These are phyloP conservation scores for Cantharis nigra DNA, from an alignment of 2,888 invertebrate genomes.

Conservation along the genomic window DNA sequence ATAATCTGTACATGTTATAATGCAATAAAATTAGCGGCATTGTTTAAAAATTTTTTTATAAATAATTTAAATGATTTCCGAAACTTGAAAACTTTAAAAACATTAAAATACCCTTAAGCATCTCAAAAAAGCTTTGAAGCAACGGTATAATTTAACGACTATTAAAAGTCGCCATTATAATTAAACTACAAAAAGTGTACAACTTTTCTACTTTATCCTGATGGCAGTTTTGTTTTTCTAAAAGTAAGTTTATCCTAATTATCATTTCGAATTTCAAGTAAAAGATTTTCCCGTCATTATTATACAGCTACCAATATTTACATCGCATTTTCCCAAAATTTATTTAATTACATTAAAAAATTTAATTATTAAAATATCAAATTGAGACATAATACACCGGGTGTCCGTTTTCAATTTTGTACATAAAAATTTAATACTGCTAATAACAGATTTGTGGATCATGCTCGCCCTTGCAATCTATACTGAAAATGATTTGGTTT, in stretches of 20 bases:
- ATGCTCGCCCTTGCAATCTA: too few relatives aligned
- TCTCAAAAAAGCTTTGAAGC: neutral
- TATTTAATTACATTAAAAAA: neutral
- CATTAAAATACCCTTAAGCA: neutral
- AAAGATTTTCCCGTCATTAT: neutral
- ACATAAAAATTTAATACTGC: too few relatives aligned
- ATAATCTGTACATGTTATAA: neutral
- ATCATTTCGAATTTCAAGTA: neutral
- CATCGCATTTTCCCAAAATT: neutral
- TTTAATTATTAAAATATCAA: too few relatives aligned
- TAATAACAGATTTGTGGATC: too few relatives aligned
- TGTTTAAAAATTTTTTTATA: neutral
- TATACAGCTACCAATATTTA: neutral
- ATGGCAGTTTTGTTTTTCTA: neutral
- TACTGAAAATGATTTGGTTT: too few relatives aligned
- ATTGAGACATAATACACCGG: too few relatives aligned
- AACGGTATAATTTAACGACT: neutral
- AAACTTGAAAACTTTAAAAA: neutral
- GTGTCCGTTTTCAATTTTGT: too few relatives aligned
- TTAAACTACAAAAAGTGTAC: neutral
- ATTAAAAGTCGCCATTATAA: neutral
- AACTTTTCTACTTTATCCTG: neutral
- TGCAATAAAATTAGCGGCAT: neutral
- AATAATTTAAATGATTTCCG: neutral
- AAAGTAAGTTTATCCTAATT: neutral